Conservation (phyloP, 2,113 vertebrate genomes). For the Parus major region DNA sequence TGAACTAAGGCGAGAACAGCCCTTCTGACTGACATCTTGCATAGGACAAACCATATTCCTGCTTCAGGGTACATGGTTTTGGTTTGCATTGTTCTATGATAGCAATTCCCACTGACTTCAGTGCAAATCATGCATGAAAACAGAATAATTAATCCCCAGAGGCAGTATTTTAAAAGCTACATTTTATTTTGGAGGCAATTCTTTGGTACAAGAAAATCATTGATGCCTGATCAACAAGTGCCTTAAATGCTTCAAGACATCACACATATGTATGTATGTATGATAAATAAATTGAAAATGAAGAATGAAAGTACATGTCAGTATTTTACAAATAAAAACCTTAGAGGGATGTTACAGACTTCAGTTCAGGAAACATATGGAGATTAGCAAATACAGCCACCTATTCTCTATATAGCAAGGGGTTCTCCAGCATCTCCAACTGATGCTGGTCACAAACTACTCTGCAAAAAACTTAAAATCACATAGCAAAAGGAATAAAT, state of each 20-base stretch:
- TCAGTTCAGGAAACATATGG: background rate
- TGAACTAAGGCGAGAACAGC: background rate
- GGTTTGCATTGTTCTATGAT: background rate
- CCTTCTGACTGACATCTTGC: background rate
- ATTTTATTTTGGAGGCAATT: background rate
- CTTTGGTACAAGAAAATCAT: background rate
- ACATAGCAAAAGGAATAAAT: background rate
- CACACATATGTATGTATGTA: background rate
- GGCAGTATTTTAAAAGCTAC: background rate
- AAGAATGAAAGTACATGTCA: background rate
- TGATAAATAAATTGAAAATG: background rate
- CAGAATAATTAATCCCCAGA: background rate
- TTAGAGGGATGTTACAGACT: background rate
- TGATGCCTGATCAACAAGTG: background rate
- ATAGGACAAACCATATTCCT: background rate
- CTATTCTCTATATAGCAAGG: background rate
- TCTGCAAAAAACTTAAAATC: background rate
- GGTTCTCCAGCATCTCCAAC: background rate
- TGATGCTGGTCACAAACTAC: background rate
- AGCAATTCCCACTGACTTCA: background rate
- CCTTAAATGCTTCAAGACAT: background rate
- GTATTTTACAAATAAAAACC: background rate
- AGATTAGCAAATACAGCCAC: background rate
- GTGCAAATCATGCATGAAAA: constrained; percentile 9
- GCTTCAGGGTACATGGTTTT: background rate